A percentile compares a stretch with the other conserved stretches of the same genome.
Evolutionary conservation across 64 coral and sea anemone genomes (phyloP).

Genomic region (Stylophora pistillata): DNA sequence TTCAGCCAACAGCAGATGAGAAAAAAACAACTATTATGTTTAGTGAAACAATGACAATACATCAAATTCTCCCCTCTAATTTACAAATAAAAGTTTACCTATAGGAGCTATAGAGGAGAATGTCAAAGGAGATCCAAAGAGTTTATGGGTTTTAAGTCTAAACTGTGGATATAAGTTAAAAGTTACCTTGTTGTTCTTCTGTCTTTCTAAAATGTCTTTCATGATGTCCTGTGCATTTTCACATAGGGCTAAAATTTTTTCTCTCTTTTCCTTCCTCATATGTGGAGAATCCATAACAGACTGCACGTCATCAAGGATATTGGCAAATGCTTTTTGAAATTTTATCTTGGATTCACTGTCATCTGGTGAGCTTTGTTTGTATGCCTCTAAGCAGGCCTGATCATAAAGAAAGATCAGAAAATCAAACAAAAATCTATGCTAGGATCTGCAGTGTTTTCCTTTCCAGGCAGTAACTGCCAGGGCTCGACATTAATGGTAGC

Average conservation of each 20-base stretch:
- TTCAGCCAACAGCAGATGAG: too few species aligned
- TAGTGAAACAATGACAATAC: too few species aligned
- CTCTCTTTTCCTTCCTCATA: conserved; percentile 92
- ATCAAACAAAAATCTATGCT: background rate
- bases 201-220: conserved; percentile 94
- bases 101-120: too few species aligned
- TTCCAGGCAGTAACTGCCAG: too few species aligned
- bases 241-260: conserved; percentile 90
- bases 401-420: background rate
- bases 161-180: background rate
- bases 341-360: conserved; percentile 86
- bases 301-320: conserved; percentile 80
- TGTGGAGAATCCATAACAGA: conserved; percentile 86
- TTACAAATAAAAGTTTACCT: too few species aligned
- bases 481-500: too few species aligned
- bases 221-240: conserved; percentile 98
- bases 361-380: conserved; percentile 72
- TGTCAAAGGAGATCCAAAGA: too few species aligned
- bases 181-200: conserved; percentile 80
- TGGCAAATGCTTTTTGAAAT: conserved; percentile 83
- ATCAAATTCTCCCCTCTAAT: too few species aligned
- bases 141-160: too few species aligned
- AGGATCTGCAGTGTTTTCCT: too few species aligned
- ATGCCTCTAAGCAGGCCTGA: conserved; percentile 68
- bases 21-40: too few species aligned